Evolutionary conservation across 1,140 invertebrate genomes (phyloP), one percentile per base, ranked within the genome.

Genomic region (Lepidurus apus): DNA sequence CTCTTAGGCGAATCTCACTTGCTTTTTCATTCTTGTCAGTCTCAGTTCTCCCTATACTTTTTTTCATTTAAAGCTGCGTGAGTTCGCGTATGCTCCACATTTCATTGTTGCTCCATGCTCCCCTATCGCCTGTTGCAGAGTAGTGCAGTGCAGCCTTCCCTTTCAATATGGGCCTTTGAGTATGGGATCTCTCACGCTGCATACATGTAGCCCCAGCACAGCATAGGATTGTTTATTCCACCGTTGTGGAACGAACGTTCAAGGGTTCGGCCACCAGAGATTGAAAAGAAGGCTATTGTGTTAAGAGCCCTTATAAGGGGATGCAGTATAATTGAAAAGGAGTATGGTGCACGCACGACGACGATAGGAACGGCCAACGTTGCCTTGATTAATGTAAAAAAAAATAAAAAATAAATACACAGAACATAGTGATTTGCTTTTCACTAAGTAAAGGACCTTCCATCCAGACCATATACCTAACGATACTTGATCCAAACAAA

Each of bases 221-320:
- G 17, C 53, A 13, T 65, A 65, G 13, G 53, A 13, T 13, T 65
- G 53, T 65, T 65, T 65, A 65, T 65, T 65, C 53, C 53, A 17
- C 53, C 13, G 21, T 65, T 65, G 53, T 65, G 9, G 13, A 65
- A 10, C 17, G 13, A 17, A 65, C 17, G 21, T 7, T 65, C 53
- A 13, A 65, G 9, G 45, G 17, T 47, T 34, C 34, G 34, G 34
- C 34, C 34, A 34, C 34, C 3, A 21, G 53, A 13, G 53, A 65
- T 65, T 65, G 53, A 65, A 65, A 65, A 65, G 53, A 65, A 65
- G n/a, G 53, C 53, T 65, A 65, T 65, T 7, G 53, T n/a, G 21
- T 13, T 65, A 65, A n/a, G 21, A 65, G 53, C 17, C 53, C 53
- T 13, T 65, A 65, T 65, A 65, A 65, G 53, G 53, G 53, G 53